Evolutionary conservation across 2,113 vertebrate genomes (phyloP), one percentile per base, ranked within the genome.

Genomic region (Thamnaconus septentrionalis): DNA sequence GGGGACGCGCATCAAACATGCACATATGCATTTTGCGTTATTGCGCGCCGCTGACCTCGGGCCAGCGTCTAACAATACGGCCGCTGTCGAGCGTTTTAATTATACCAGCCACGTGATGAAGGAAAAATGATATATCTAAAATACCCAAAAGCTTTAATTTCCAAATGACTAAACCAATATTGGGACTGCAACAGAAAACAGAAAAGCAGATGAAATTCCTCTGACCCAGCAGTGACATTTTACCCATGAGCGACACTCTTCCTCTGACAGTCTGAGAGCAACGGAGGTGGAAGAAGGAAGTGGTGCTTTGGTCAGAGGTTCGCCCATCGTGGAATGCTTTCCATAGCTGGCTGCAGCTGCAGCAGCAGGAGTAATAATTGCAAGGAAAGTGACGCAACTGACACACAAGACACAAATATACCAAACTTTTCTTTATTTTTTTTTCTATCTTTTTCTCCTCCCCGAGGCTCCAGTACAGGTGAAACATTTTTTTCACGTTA

Each of bases 251-350:
- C 18, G 18, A 31, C 57, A 1, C 42, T 59, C 40, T 62, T 61
- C 12, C 31, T 48, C 8, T 64, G 10, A 44, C 53, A 61, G 42
- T 48, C 8, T 64, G 10, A 44, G 56, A 61, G 42, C 7, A 3
- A 50, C 18, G 18, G 18, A 31, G 18, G 49, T 5, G 44, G 59
- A n/a, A 43, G 59, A 54, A 31, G 4, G 7, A 9, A 48, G 53
- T 12, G 69, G n/a, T 45, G 57, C 42, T n/a, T 31, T 55, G 41
- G 51, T 4, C 4, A 40, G 40, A 8, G 50, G 8, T 31, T 31
- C 18, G 18, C 18, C 18, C 18, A 31, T 46, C 56, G 52, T 12
- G 60, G 70, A 54, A 48, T 45, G 42, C 56, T 59, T 31, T 50
- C 5, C 53, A 39, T 7, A 18, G 62, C 48, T 31, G 18, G 62